phyloP scores from a whole-genome alignment of 2,113 vertebrate species.

The Pristiophorus japonicus region DNA sequence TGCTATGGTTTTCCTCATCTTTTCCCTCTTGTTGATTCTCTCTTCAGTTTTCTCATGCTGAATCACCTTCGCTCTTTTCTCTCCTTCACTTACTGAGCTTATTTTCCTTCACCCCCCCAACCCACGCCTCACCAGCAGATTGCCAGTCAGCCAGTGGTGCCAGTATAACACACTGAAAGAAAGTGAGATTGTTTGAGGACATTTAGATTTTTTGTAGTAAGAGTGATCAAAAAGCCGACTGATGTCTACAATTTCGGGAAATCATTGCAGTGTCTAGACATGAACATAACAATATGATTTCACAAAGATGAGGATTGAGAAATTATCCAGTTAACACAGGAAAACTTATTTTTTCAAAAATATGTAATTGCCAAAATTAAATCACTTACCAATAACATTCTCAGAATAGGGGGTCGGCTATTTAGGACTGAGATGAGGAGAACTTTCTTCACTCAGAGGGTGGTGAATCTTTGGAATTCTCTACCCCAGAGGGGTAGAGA shows the following conservation, averaged over 20 bases:
- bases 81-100: too few relatives aligned
- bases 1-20: not conserved
- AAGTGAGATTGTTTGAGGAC: not conserved
- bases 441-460: too few relatives aligned
- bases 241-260: not conserved
- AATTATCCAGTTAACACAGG: not conserved
- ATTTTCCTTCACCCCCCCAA: not conserved
- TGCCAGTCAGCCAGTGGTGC: not conserved
- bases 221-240: not conserved
- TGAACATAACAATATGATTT: too few relatives aligned
- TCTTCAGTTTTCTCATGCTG: not conserved
- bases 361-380: not conserved
- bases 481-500: too few relatives aligned
- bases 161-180: not conserved
- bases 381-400: not conserved
- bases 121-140: not conserved
- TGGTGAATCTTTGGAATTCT: too few relatives aligned
- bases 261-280: not conserved
- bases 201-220: not conserved
- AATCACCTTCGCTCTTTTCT: not conserved
- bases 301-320: not conserved
- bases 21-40: not conserved
- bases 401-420: too few relatives aligned
- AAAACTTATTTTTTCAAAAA: too few relatives aligned
- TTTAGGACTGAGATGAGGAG: too few relatives aligned